Evolutionary conservation across 2,888 invertebrate genomes (phyloP), one percentile per base, ranked within the genome.

Genomic region (Flexamia atlantica): DNA sequence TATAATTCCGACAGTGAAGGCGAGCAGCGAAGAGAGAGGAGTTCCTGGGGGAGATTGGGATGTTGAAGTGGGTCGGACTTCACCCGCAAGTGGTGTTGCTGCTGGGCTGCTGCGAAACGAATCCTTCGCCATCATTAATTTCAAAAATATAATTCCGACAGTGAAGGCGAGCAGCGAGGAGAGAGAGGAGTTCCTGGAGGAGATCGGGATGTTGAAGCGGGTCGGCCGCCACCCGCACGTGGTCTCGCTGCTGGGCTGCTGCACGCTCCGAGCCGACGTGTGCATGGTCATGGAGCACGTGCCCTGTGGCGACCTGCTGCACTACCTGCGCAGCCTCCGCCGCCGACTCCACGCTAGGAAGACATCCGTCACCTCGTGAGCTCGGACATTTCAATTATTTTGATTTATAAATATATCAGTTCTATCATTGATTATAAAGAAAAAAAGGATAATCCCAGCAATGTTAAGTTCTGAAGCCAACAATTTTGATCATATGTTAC

Each of bases 281-380:
- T 76, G 76, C 14, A 83, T 83, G 76, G 40, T 83, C 40, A 83
- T 83, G 83, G 83, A 83, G 20, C 79, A 42, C 30, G 46, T 83
- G 7, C 79, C 83, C 12, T 83, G 79, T 25, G 83, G 83, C 0
- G 83, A 83, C 42, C 46, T 83, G 9, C 64, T 79, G n/a, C 57
- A 83, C 9, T 83, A 83, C 30, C 36, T 83, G 10, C 36, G 83
- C n/a, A 30, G 57, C 12, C 40, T 83, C 0, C 25, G 83, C n/a
- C 12, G 7, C n/a, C 42, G 76, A 23, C 60, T 68, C n/a, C 36
- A 42, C 28, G 68, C n/a, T n/a, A 60, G 68, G 23, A 76, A 42
- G 46, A 7, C 46, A 2, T 76, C 76, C 25, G 40, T 76, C 28
- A 76, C 50, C 14, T 76, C 76, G 76, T 76, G 76, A 76, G 76